Percentiles rank a stretch among this genome's conserved stretches.
These are phyloP conservation scores for Daboia siamensis DNA, from an alignment of 2,113 vertebrate genomes.

Conservation along the genomic window DNA sequence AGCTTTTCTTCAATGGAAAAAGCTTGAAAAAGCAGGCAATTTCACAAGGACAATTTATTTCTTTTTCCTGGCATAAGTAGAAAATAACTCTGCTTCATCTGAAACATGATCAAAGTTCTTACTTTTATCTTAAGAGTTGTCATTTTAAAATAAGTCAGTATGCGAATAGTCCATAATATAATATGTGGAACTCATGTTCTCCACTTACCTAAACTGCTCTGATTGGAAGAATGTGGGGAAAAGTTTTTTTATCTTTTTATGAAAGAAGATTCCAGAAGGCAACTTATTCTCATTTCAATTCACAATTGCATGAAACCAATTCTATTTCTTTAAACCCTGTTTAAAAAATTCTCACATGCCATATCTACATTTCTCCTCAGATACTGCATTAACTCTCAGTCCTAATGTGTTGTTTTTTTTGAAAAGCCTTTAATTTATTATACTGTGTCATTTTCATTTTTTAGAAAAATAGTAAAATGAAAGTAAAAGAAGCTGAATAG, in stretches of 20 bases:
- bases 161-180: not conserved
- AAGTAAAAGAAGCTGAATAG: slow-evolving; percentile 1
- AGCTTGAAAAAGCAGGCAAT: not conserved
- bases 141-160: not conserved
- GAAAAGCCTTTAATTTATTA: not conserved
- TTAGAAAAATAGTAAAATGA: not conserved
- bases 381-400: not conserved
- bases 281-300: not conserved
- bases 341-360: not conserved
- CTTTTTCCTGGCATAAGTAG: not conserved
- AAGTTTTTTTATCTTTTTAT: not conserved
- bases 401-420: not conserved
- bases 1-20: not conserved
- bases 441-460: slow-evolving; percentile 7
- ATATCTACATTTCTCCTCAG: not conserved
- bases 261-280: not conserved
- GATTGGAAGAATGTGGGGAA: not conserved
- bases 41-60: not conserved
- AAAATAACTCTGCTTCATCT: not conserved
- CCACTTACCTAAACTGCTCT: not conserved
- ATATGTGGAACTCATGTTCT: not conserved
- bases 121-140: not conserved
- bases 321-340: not conserved
- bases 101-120: not conserved
- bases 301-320: not conserved